phyloP scores from a whole-genome alignment of 2,888 invertebrate species.

The Oligia latruncula region DNA sequence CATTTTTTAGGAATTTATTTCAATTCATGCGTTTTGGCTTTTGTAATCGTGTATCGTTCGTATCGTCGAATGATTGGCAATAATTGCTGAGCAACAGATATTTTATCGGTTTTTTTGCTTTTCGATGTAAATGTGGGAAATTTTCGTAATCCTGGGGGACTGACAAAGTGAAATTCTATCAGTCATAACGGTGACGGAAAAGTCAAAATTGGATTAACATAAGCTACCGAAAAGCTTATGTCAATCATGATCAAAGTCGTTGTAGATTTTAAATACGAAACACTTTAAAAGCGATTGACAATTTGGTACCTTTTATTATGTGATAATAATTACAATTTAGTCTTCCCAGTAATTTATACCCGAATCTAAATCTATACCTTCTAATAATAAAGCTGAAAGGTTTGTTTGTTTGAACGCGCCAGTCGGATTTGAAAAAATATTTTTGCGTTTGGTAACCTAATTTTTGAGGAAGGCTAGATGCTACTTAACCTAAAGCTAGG shows the following conservation, averaged over 20 bases:
- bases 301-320: not conserved
- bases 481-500: not conserved
- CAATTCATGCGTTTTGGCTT: slow-evolving; percentile 64
- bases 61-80: slow-evolving; percentile 42
- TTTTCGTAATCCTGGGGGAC: not conserved
- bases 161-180: not conserved
- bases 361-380: not conserved
- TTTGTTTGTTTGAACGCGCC: not conserved
- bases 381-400: not conserved
- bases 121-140: slow-evolving; percentile 5
- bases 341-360: not conserved
- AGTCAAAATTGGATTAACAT: not conserved
- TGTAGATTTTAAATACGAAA: not conserved
- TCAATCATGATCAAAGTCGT: not conserved
- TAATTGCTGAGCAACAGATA: slow-evolving; percentile 24
- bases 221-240: not conserved
- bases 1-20: slow-evolving; percentile 70
- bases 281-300: not conserved
- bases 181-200: not conserved
- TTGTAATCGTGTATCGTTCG: slow-evolving; percentile 56
- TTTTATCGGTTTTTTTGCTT: slow-evolving; percentile 6
- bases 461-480: not conserved
- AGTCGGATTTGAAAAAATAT: no score
- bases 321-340: not conserved
- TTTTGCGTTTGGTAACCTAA: not conserved